phyloP scores from a whole-genome alignment of 2,113 vertebrate genomes.

The Oryzias javanicus region DNA sequence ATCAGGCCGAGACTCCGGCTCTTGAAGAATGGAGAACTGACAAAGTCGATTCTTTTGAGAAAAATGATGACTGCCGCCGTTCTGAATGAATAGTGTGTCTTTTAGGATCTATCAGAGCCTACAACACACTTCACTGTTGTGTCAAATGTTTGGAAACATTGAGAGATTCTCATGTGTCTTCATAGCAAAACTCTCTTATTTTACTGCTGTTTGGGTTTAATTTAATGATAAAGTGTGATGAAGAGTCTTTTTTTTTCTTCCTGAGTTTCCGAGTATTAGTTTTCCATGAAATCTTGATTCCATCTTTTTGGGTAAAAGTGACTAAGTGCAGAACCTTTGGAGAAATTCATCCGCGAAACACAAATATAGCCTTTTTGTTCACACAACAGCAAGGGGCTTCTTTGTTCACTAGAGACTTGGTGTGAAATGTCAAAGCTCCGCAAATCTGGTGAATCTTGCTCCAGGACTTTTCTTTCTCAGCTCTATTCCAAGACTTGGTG shows the following conservation, averaged over 20 bases:
- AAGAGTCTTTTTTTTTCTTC: no score
- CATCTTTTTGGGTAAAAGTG: no score
- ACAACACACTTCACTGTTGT: slow-evolving; percentile 24
- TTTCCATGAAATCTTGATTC: no score
- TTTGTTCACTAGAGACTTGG: no score
- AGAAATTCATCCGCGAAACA: no score
- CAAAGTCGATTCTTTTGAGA: slow-evolving; percentile 78
- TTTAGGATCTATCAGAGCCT: slow-evolving; percentile 67
- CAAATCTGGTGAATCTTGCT: no score
- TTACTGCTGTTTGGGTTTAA: slow-evolving; percentile 3
- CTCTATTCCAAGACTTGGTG: no score
- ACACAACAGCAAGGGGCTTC: no score
- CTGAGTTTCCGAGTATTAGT: background rate
- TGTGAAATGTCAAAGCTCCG: no score
- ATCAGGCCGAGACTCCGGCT: slow-evolving; percentile 65
- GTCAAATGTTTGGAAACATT: slow-evolving; percentile 33
- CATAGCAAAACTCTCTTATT: background rate
- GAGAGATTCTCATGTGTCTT: slow-evolving; percentile 29
- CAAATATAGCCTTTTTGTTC: no score
- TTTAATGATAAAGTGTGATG: background rate
- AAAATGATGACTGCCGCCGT: slow-evolving; percentile 76
- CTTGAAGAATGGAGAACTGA: slow-evolving; percentile 81
- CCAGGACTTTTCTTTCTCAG: no score
- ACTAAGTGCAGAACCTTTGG: no score
- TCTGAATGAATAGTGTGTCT: slow-evolving; percentile 75